phyloP scores from a whole-genome alignment of 2,113 vertebrate species.

The Varanus komodoensis region DNA sequence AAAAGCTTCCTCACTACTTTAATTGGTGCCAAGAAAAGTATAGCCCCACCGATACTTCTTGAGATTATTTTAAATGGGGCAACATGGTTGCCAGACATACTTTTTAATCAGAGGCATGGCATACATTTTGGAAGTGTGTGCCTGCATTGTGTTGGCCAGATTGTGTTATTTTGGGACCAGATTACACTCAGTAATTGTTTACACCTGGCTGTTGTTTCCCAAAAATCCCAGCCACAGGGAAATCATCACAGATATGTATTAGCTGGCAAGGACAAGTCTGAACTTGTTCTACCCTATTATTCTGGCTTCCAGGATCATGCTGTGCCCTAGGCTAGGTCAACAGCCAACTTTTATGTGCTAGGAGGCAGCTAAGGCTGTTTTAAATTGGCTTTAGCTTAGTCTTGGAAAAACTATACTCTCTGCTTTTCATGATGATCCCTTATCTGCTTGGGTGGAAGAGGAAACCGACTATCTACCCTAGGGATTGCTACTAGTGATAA shows the following conservation, averaged over 20 bases:
- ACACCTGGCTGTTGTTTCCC: not conserved
- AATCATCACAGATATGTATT: conserved; percentile 1
- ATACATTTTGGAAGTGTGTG: not conserved
- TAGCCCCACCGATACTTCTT: not conserved
- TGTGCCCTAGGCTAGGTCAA: not conserved
- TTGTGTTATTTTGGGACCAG: not conserved
- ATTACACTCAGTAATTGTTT: not conserved
- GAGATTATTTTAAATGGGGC: not conserved
- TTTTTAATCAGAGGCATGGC: not conserved
- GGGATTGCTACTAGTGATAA: not conserved
- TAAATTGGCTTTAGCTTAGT: not conserved
- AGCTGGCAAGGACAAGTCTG: not conserved
- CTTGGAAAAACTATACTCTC: not conserved
- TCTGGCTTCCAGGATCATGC: not conserved
- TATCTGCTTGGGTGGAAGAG: not conserved
- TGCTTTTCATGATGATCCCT: not conserved
- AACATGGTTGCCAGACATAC: not conserved
- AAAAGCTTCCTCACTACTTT: not conserved
- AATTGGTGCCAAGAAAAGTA: not conserved
- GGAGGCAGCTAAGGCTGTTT: not conserved
- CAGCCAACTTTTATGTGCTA: not conserved
- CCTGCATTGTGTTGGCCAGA: not conserved
- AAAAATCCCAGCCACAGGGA: not conserved
- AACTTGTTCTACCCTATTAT: not conserved
- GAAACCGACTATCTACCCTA: not conserved